A percentile compares a stretch with the other conserved stretches of the same genome.
Evolutionary conservation across 2,113 vertebrate species (phyloP).

Genomic region (Alexandromys fortis): DNA sequence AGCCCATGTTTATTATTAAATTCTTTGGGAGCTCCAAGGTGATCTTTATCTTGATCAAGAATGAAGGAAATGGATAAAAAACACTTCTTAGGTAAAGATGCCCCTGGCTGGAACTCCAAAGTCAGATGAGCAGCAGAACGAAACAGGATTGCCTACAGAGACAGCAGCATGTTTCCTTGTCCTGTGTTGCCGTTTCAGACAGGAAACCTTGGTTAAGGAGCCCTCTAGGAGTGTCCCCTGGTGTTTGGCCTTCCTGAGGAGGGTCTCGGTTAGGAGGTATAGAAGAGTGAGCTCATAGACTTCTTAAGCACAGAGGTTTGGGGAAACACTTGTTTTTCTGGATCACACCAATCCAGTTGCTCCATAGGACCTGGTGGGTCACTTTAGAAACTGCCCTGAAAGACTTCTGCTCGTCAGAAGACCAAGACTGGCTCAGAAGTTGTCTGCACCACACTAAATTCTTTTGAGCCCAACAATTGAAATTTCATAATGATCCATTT

Average conservation of each 20-base stretch:
- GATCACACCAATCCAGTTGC: conserved; percentile 2
- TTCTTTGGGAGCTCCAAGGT: conserved; percentile 15
- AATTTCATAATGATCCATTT: conserved; percentile 33
- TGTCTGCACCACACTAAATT: conserved; percentile 10
- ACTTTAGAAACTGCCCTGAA: conserved; percentile 42
- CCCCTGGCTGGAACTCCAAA: conserved; percentile 24
- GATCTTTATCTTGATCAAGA: conserved; percentile 17
- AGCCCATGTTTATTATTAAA: conserved; percentile 19
- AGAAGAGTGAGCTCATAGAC: neutral
- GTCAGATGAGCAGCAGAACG: neutral
- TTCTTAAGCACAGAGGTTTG: neutral
- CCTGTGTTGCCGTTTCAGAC: neutral
- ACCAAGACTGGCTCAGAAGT: neutral
- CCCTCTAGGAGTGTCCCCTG: neutral
- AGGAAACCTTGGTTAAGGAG: neutral
- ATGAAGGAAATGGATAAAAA: conserved; percentile 11
- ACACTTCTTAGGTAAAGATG: neutral
- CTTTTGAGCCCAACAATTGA: conserved; percentile 26
- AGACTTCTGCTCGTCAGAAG: conserved; percentile 13
- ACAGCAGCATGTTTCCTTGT: neutral
- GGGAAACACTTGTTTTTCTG: conserved; percentile 22
- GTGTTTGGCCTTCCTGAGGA: neutral
- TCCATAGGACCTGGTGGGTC: neutral
- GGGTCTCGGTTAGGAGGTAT: neutral
- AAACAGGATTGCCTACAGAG: conserved; percentile 23